Evolutionary conservation across 2,888 invertebrate genomes (phyloP), one percentile per base, ranked within the genome.

Genomic region (Euzophera pinguis): DNA sequence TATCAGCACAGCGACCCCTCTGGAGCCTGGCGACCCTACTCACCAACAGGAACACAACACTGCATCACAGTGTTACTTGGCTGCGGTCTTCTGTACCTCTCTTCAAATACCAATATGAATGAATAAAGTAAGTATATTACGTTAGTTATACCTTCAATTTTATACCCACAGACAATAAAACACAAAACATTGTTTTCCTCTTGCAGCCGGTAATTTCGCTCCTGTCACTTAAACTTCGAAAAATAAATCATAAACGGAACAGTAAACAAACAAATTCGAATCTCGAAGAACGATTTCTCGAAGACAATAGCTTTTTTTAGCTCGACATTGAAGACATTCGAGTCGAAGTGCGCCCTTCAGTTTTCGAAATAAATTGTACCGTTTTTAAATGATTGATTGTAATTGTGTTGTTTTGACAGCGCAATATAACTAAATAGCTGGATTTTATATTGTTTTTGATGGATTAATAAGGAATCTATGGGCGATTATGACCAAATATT

Each of bases 191-290:
- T 50, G 13, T 41, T 13, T 29, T 50, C 49, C 39, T 27, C 9
- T 50, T 16, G 14, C 14, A 48, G 49, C 14, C 16, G 7, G 29
- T 34, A 52, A 43, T 45, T 48, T 37, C n/a, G 45, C 34, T n/a
- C 32, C 38, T 53, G 50, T 47, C 50, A 49, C 13, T 45, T 45
- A 14, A 50, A 45, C 42, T 37, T 29, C 9, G 27, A 45, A 39
- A 16, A 49, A 53, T 53, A 47, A 53, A 50, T 50, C 53, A 45
- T 45, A 53, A 50, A 53, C 43, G 45, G 32, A 43, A 47, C 34
- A 35, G 9, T 49, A 43, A 49, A 43, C 53, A 41, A 53, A 53
- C 48, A 53, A 49, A 51, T 43, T 39, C n/a, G 32, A 16, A 39
- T 32, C 13, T 13, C 39, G 49, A 16, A 10, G 10, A 50, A 32